Conservation (phyloP, 2,888 invertebrate species). For the Drosophila planitibia region DNA sequence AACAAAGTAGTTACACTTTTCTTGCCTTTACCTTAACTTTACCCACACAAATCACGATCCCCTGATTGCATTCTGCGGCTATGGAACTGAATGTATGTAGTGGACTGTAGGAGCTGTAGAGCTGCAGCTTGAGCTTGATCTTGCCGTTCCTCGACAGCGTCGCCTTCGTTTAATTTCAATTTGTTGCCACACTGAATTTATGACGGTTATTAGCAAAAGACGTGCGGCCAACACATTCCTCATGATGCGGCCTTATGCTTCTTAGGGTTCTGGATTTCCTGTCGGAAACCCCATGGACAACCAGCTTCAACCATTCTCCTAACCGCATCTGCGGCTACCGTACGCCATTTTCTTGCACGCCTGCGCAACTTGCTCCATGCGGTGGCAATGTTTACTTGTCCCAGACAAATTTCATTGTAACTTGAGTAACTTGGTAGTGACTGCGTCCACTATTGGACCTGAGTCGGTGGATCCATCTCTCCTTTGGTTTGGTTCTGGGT, state of each 20-base stretch:
- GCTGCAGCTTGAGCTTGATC: constrained; percentile 31
- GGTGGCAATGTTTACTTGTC: constrained; percentile 77
- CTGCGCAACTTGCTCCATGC: constrained; percentile 67
- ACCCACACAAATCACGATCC: constrained; percentile 75
- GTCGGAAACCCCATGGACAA: constrained; percentile 58
- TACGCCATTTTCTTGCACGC: constrained; percentile 76
- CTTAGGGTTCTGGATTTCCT: constrained; percentile 56
- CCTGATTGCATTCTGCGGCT: constrained; percentile 72
- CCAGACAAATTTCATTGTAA: constrained; percentile 83
- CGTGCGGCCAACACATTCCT: constrained; percentile 77
- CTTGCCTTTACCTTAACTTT: constrained; percentile 18
- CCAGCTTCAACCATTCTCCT: constrained; percentile 2
- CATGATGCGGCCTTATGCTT: constrained; percentile 42
- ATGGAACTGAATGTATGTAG: background rate
- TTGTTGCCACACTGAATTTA: constrained; percentile 83
- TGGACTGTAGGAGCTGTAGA: background rate
- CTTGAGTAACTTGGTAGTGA: constrained; percentile 83
- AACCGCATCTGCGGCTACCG: constrained; percentile 64
- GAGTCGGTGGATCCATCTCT: constrained; percentile 1
- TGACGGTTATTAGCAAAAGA: constrained; percentile 84
- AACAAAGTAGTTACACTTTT: constrained; percentile 84
- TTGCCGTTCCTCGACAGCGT: constrained; percentile 43
- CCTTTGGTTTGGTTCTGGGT: constrained; percentile 19
- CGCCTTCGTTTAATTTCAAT: constrained; percentile 83
- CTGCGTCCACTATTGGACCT: constrained; percentile 12